A percentile compares a stretch with the other conserved stretches of the same genome.
Conservation (phyloP, 1,140 invertebrate species). For the Hyphantria cunea region DNA sequence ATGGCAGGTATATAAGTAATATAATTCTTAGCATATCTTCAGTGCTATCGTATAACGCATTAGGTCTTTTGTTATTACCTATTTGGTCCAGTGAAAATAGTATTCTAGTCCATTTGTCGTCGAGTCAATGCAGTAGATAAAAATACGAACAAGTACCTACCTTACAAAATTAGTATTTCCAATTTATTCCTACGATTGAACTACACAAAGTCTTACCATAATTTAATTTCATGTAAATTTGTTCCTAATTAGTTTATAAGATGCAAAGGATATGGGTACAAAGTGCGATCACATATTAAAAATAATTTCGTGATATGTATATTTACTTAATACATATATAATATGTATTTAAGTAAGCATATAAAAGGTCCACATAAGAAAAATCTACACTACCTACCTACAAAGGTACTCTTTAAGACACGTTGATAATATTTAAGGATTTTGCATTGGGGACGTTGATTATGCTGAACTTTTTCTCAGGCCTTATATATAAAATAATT, state of each 20-base stretch:
- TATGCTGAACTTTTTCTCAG: conserved; percentile 79
- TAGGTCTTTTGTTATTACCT: conserved; percentile 17
- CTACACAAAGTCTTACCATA: conserved; percentile 15
- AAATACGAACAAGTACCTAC: conserved; percentile 20
- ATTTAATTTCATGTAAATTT: conserved; percentile 24
- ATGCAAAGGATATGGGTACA: conserved; percentile 27
- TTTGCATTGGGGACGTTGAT: conserved; percentile 37
- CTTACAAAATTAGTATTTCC: conserved; percentile 20
- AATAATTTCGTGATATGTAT: conserved; percentile 28
- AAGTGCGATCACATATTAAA: conserved; percentile 30
- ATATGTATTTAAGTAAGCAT: conserved; percentile 31
- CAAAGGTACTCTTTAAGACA: conserved; percentile 79
- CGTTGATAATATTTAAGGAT: conserved; percentile 57
- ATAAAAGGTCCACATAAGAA: conserved; percentile 38
- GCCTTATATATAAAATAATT: conserved; percentile 61
- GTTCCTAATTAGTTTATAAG: conserved; percentile 17
- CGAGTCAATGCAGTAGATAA: conserved; percentile 15
- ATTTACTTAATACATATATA: conserved; percentile 31
- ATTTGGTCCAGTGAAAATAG: conserved; percentile 28
- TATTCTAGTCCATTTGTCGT: conserved; percentile 8
- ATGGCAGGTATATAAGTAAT: not conserved
- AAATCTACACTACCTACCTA: conserved; percentile 64
- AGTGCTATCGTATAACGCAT: conserved; percentile 2
- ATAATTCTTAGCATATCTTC: conserved; percentile 15
- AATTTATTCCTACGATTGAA: conserved; percentile 23